Conservation (phyloP, 2,113 vertebrate species). For the Boulengeromyrus knoepffleri region DNA sequence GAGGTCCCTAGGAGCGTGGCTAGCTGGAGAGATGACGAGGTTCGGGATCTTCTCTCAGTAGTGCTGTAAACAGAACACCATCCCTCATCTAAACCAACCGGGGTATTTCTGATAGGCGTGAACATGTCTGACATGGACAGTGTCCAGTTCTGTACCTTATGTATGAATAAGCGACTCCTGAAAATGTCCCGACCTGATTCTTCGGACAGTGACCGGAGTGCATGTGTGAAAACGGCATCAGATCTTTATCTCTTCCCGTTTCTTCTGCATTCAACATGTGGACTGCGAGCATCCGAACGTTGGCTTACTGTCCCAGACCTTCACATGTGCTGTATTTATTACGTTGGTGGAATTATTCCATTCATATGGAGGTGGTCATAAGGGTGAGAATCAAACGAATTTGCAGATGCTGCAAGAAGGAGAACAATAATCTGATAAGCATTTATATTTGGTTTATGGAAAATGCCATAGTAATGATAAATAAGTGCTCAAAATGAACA, state of each 20-base stretch:
- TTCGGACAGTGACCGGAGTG: neutral
- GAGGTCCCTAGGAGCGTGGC: neutral
- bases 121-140: neutral
- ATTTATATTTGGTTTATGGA: neutral
- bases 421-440: neutral
- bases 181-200: neutral
- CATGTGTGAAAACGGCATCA: neutral
- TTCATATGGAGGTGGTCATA: neutral
- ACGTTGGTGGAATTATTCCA: neutral
- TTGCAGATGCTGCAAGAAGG: neutral
- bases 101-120: neutral
- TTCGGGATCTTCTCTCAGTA: neutral
- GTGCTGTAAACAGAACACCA: neutral
- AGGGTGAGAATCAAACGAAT: neutral
- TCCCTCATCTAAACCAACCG: neutral
- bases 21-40: neutral
- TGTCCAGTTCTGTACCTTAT: neutral
- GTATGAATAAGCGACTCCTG: slow-evolving; percentile 22
- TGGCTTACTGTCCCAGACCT: neutral
- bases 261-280: neutral
- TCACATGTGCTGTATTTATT: neutral
- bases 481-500: neutral
- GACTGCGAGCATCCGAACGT: neutral
- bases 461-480: neutral
- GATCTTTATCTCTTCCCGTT: neutral